Percentiles rank a stretch among this genome's conserved stretches.
phyloP scores from a whole-genome alignment of 1,140 invertebrate genomes.

The Achatina immaculata region DNA sequence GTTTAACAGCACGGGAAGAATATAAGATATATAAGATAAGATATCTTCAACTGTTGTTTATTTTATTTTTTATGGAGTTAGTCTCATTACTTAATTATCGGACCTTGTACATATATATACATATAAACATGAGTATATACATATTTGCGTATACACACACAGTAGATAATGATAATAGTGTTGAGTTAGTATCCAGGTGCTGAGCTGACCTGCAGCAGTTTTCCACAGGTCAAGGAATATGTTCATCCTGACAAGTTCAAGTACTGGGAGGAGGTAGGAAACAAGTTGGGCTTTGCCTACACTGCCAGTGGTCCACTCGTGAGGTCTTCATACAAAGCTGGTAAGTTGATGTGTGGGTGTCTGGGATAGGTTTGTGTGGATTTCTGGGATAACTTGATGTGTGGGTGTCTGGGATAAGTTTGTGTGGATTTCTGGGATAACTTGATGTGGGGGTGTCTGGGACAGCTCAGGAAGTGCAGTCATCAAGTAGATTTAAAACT shows the following conservation, averaged over 20 bases:
- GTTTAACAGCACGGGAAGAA: too few species aligned
- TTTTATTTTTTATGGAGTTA: too few species aligned
- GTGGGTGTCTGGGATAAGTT: not conserved
- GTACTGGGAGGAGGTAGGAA: conserved; percentile 88
- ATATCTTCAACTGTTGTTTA: too few species aligned
- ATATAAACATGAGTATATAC: too few species aligned
- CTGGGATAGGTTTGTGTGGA: not conserved
- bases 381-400: conserved; percentile 73
- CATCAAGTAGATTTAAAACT: not conserved
- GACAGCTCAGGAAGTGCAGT: not conserved
- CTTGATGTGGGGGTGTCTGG: not conserved
- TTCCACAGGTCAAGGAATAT: conserved; percentile 82
- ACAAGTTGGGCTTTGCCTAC: conserved; percentile 93
- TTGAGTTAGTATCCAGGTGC: too few species aligned
- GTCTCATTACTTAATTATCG: too few species aligned
- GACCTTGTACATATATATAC: too few species aligned
- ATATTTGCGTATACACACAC: too few species aligned
- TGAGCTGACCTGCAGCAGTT: too few species aligned
- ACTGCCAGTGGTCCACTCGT: conserved; percentile 98
- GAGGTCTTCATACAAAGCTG: conserved; percentile 96
- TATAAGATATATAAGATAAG: too few species aligned
- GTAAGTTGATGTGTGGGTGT: conserved; percentile 70
- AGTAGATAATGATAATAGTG: too few species aligned
- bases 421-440: conserved; percentile 72
- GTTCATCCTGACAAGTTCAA: conserved; percentile 96